Base-by-base conservation (phyloP, 2,888 invertebrate species). In the Lithophane ornitopus region DNA sequence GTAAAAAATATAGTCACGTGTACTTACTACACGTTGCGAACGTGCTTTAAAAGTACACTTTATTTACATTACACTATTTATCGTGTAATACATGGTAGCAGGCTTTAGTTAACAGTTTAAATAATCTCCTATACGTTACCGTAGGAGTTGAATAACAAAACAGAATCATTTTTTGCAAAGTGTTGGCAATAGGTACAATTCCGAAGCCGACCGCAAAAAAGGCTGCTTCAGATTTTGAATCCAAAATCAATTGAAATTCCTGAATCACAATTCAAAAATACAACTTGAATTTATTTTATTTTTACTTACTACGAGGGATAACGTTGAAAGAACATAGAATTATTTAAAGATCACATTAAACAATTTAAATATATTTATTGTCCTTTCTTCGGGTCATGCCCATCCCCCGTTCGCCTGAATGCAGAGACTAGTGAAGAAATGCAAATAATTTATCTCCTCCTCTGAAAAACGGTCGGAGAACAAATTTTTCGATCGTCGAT, bases 21-120 rank as follows among this genome's bases (percentile, higher is more conserved):
- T 76, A 44, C 34, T 34, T 7, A 83, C 44, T 46, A 49, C 54
- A 62, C n/a, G 49, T 54, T 52, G 56, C 4, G 41, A 39, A 82
- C 77, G 49, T 78, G 54, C 67, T 72, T 62, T 62, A 59, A 61
- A 78, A 70, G 26, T 63, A 58, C 66, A 34, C 28, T 70, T 58
- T 78, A 66, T 83, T 86, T 86, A 86, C 73, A 58, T 62, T 69
- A 71, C 34, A 54, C 34, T 73, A 71, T 83, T 83, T 74, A 83
- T 66, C 66, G 34, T 54, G 52, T 34, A 56, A n/a, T 67, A 82
- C 46, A 61, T 22, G 39, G 84, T 49, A 78, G 66, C 54, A 44
- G 26, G 41, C 46, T 71, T 39, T 69, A 65, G 77, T 78, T 70
- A 78, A 77, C 41, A 41, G 3, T 63, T 70, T 52, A n/a, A 68